Evolutionary conservation across 2,113 vertebrate species (phyloP).

Genomic region (Actenoides lindsayi): DNA sequence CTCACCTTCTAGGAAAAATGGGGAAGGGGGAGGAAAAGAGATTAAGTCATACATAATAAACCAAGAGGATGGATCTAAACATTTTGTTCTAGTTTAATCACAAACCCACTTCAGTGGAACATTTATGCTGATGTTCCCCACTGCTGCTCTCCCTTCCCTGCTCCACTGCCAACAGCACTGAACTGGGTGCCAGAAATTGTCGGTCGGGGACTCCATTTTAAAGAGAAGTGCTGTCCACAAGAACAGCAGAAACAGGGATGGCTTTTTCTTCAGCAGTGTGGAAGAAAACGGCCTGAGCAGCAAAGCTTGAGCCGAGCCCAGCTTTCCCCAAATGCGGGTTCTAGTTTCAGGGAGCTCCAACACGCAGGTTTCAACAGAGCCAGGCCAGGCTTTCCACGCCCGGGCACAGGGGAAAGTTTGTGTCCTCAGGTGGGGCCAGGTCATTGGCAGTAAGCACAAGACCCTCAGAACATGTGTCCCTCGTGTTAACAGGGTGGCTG

Average conservation of each 20-base stretch:
- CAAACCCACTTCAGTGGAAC: background rate
- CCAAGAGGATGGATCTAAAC: conserved; percentile 1
- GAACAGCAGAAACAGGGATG: background rate
- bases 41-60: background rate
- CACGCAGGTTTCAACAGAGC: background rate
- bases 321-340: background rate
- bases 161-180: background rate
- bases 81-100: conserved; percentile 4
- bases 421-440: background rate
- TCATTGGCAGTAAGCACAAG: background rate
- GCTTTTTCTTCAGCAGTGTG: background rate
- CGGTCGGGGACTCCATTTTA: background rate
- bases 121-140: background rate
- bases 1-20: background rate
- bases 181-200: background rate
- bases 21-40: background rate
- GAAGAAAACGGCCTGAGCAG: background rate
- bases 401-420: background rate
- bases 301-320: background rate
- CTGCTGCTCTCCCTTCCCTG: background rate
- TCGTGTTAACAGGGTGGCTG: background rate
- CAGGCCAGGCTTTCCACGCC: fast-evolving
- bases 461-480: background rate
- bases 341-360: background rate
- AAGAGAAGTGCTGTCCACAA: background rate